Percentiles rank a stretch among this genome's conserved stretches.
These are phyloP conservation scores for Macrophya alboannulata DNA, from an alignment of 2,888 invertebrate genomes.

Conservation along the genomic window DNA sequence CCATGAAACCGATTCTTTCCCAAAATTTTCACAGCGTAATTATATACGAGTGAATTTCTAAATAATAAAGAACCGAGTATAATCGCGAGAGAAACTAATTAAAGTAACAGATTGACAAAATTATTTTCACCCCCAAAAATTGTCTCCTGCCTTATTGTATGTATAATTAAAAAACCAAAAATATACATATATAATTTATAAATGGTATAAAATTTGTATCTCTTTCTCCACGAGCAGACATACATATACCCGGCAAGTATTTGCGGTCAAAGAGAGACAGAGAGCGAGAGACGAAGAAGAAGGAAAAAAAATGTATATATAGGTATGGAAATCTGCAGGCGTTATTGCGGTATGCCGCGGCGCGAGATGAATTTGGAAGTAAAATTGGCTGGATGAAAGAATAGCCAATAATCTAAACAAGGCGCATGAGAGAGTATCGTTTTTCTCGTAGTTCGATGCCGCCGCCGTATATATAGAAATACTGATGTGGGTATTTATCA, in stretches of 20 bases:
- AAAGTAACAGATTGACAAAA: neutral
- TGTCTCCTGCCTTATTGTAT: neutral
- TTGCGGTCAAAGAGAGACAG: neutral
- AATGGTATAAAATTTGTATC: neutral
- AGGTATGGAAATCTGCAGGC: slow-evolving; percentile 22
- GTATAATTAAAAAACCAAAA: neutral
- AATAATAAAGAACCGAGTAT: neutral
- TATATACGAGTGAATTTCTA: neutral
- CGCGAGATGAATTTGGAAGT: slow-evolving; percentile 46
- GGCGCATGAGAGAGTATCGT: slow-evolving; percentile 13
- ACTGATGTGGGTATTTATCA: slow-evolving; percentile 41
- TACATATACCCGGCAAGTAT: neutral
- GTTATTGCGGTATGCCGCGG: slow-evolving; percentile 18
- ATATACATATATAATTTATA: slow-evolving; percentile 26
- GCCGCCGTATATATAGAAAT: slow-evolving; percentile 5
- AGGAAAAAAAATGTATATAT: neutral
- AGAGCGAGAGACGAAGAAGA: neutral
- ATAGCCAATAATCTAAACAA: slow-evolving; percentile 50
- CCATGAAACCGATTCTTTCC: neutral
- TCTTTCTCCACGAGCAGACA: neutral
- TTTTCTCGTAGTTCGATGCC: neutral
- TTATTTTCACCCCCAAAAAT: neutral
- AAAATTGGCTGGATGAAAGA: slow-evolving; percentile 33
- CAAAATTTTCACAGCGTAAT: neutral
- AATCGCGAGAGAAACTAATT: neutral